These are phyloP conservation scores for Pollenia labialis DNA, from an alignment of 2,888 invertebrate species.

Conservation along the genomic window DNA sequence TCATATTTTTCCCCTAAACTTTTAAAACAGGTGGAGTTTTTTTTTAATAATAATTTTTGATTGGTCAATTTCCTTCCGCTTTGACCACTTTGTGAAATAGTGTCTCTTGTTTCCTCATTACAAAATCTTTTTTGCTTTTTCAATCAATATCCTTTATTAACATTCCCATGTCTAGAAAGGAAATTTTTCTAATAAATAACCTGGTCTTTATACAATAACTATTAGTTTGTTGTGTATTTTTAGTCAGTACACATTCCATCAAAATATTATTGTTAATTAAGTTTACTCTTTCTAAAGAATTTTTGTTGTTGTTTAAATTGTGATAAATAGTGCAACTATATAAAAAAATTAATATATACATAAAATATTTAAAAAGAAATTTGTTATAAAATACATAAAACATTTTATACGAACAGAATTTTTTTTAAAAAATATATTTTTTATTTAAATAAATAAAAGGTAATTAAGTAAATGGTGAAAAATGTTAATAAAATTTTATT, in stretches of 20 bases:
- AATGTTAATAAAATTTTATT: not conserved
- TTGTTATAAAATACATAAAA: not conserved
- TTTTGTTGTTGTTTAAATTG: slow-evolving; percentile 34
- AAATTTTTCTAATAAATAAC: slow-evolving; percentile 70
- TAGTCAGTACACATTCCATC: slow-evolving; percentile 45
- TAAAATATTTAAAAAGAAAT: not conserved
- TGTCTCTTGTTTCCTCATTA: slow-evolving; percentile 15
- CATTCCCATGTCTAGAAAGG: not conserved
- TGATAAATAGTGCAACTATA: slow-evolving; percentile 66
- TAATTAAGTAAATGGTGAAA: slow-evolving; percentile 22
- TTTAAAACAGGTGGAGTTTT: slow-evolving; percentile 74
- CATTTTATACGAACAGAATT: not conserved
- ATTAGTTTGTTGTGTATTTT: slow-evolving; percentile 64
- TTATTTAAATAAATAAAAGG: slow-evolving; percentile 21
- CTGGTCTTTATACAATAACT: slow-evolving; percentile 44
- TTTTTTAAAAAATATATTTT: not conserved
- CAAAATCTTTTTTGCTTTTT: slow-evolving; percentile 31
- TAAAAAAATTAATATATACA: not conserved
- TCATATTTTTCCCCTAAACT: slow-evolving; percentile 30
- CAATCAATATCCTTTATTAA: slow-evolving; percentile 45
- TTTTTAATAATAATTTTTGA: slow-evolving; percentile 73
- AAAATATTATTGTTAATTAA: slow-evolving; percentile 47
- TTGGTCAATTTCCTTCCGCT: slow-evolving; percentile 83
- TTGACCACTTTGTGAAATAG: slow-evolving; percentile 38
- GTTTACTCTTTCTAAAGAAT: slow-evolving; percentile 9